Conservation (phyloP, 30 jellyfish, hydroid and myxozoan genomes). For the Aurelia aurita region DNA sequence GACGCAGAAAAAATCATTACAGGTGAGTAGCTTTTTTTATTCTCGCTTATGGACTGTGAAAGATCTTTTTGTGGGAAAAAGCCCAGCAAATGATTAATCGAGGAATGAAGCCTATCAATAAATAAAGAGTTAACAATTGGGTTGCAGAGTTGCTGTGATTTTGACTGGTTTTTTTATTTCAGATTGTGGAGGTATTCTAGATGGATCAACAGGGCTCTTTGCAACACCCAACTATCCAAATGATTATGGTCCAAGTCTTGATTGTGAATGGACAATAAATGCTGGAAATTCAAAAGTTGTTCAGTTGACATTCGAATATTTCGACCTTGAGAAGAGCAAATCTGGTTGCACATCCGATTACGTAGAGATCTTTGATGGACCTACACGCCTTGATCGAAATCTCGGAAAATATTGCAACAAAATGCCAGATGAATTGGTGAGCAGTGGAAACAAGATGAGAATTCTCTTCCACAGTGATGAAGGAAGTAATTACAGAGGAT, state of each 20-base stretch:
- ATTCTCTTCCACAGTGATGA: conserved; percentile 52
- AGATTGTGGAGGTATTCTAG: conserved; percentile 78
- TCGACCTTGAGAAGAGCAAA: conserved; percentile 58
- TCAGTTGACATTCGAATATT: conserved; percentile 53
- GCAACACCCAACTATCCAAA: conserved; percentile 78
- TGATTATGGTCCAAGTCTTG: conserved; percentile 43
- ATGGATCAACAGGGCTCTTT: conserved; percentile 51
- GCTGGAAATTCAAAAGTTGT: conserved; percentile 44
- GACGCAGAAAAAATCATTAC: conserved; percentile 28
- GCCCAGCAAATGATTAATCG: too few species aligned
- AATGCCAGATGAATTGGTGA: conserved; percentile 27
- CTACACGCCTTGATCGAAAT: conserved; percentile 15
- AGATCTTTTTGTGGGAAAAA: too few species aligned
- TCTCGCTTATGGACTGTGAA: too few species aligned
- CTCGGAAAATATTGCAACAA: conserved; percentile 70
- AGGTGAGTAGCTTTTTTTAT: conserved; percentile 1
- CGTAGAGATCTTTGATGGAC: conserved; percentile 72
- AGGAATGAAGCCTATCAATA: too few species aligned
- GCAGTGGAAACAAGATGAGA: conserved; percentile 52
- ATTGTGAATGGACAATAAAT: conserved; percentile 63
- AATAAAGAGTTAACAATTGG: too few species aligned
- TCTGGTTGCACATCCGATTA: conserved; percentile 55
- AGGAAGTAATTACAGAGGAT: conserved; percentile 30
- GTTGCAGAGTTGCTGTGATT: too few species aligned
- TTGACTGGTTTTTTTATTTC: conserved; percentile 1